Base-by-base conservation (phyloP, 2,113 vertebrate genomes). In the human region DNA sequence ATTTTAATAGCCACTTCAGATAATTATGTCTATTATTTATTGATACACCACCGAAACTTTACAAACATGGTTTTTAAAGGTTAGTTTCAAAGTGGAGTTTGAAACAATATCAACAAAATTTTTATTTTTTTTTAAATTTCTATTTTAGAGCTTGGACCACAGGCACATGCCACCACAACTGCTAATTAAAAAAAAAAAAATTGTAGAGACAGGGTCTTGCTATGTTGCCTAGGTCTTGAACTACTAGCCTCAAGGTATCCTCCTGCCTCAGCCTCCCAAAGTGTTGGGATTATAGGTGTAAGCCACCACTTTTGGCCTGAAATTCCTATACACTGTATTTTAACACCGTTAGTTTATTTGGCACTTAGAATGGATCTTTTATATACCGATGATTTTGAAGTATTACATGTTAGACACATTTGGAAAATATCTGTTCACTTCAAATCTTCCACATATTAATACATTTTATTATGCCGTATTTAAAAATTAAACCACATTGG, bases 381-480 rank as follows among this genome's bases (percentile, higher is more conserved):
- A 76, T 32, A 55, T 43, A 57, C 30, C 13, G 3, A 13, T 85
- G 32, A 20, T 80, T 94, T 88, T 84, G 64, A 85, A 96, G 50
- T 40, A 45, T 32, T 25, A 32, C 14, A n/a, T 22, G 23, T 92
- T 89, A 88, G 76, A 76, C 32, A 52, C 48, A 66, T 90, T 43
- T 89, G 61, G n/a, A 90, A 87, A 97, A 73, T 82, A 89, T 6
- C 12, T 1, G 0, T 89, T 96, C 32, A 61, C 61, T 79, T 80
- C 64, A 96, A 57, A 70, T 81, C 57, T 94, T 78, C 66, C 55
- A 93, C 73, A 93, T 86, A 55, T 43, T 20, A 12, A 80, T 81
- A 66, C 6, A 87, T 52, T 93, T 95, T 22, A 92, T 68, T 72
- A 27, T 80, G 13, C 35, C 57, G 22, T 80, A 84, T 70, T 94